phyloP scores from a whole-genome alignment of 1,140 invertebrate genomes.

The Teleopsis dalmanni region DNA sequence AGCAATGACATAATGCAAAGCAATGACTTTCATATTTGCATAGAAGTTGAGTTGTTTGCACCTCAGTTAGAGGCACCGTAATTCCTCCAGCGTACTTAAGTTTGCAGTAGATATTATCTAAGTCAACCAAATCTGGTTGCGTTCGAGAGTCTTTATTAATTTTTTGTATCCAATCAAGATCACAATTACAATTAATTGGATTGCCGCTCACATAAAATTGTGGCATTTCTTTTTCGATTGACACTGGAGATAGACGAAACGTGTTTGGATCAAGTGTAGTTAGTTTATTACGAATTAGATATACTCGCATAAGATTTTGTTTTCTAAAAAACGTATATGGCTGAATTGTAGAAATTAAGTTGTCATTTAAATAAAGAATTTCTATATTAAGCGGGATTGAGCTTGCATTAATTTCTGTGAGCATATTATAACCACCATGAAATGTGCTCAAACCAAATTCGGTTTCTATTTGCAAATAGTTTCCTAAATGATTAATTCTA shows the following conservation, averaged over 20 bases:
- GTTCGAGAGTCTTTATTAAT: constrained; percentile 68
- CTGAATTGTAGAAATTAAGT: constrained; percentile 78
- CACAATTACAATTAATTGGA: constrained; percentile 82
- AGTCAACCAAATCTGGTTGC: constrained; percentile 78
- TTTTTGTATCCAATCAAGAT: constrained; percentile 64
- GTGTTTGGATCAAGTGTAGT: constrained; percentile 79
- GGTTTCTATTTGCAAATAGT: constrained; percentile 82
- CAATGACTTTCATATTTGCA: constrained; percentile 88
- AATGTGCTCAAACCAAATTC: constrained; percentile 74
- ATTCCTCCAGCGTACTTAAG: constrained; percentile 76
- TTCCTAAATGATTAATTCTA: constrained; percentile 77
- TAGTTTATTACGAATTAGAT: constrained; percentile 78
- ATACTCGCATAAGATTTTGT: constrained; percentile 78
- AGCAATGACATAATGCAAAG: constrained; percentile 84
- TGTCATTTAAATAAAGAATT: constrained; percentile 75
- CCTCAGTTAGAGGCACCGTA: constrained; percentile 71
- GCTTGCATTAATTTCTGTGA: constrained; percentile 77
- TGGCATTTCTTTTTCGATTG: constrained; percentile 66
- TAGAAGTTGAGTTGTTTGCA: constrained; percentile 77
- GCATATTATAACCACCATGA: constrained; percentile 76
- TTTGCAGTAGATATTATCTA: constrained; percentile 81
- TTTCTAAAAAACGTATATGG: constrained; percentile 92
- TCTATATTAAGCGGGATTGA: constrained; percentile 82
- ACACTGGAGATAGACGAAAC: constrained; percentile 70
- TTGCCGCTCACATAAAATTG: constrained; percentile 88